Conservation (phyloP, 1,140 invertebrate genomes). For the Papilio dardanus region DNA sequence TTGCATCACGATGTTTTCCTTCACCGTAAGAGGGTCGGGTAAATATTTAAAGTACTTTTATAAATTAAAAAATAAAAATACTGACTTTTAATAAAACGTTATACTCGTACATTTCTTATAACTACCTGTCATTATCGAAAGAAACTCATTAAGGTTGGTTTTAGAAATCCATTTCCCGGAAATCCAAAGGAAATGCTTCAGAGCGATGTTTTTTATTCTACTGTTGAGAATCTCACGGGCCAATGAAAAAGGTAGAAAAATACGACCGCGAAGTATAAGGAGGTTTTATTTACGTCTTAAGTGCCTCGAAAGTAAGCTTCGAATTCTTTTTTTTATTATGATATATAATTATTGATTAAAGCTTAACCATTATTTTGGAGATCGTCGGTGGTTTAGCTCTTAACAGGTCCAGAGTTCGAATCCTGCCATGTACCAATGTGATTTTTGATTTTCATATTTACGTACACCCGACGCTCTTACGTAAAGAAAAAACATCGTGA, state of each 20-base stretch:
- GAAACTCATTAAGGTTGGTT: constrained; percentile 46
- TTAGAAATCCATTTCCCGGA: constrained; percentile 50
- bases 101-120: neutral
- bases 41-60: neutral
- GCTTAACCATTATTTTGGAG: neutral
- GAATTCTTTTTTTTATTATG: neutral
- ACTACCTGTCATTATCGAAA: constrained; percentile 49
- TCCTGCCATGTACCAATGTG: too few species aligned
- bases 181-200: constrained; percentile 44
- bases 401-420: too few species aligned
- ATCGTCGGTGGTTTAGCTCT: too few species aligned
- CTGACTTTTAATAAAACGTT: neutral
- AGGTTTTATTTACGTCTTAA: neutral
- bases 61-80: neutral
- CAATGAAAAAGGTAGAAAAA: constrained; percentile 41
- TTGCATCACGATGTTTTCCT: too few species aligned
- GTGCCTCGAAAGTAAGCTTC: neutral
- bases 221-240: constrained; percentile 48
- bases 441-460: too few species aligned
- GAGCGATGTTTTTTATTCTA: constrained; percentile 51
- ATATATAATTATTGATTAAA: neutral
- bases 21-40: too few species aligned
- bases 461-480: too few species aligned
- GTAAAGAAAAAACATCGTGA: too few species aligned
- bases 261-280: constrained; percentile 24